Base-by-base conservation (phyloP, 92 coral and sea anemone species). In the Bergia sp. region DNA sequence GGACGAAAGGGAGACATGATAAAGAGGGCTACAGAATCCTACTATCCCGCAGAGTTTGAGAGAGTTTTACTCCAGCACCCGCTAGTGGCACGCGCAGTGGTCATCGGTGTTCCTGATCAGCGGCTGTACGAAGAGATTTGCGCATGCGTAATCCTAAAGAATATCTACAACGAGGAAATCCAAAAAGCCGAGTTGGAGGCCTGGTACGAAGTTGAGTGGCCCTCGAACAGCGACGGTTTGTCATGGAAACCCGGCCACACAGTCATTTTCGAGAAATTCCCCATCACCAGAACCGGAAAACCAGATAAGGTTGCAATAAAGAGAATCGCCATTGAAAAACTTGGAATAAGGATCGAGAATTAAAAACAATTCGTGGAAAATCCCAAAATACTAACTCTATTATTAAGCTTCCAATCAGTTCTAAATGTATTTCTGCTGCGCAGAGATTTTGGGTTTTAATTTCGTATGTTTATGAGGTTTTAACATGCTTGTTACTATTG, bases 71-170 rank as follows among this genome's bases (percentile, higher is more conserved):
- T 16, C 37, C 11, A 42, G 18, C 49, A 77, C 29, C 57, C 81
- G 9, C 55, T 37, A 12, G 81, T 77, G 18, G 81, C 81, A 15
- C 57, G 81, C 58, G 37, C 20, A 38, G 81, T 77, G 20, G 81
- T 77, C 29, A 29, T 29, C 29, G 29, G 29, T 29, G 29, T 29
- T 29, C 29, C 29, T 29, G 29, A 29, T 29, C 57, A 77, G 81
- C 81, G 81, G 37, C 81, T 77, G 44, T 77, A 42, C 42, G 81
- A 77, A 41, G 81, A 44, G 5, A 21, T 77, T 13, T 77, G 81
- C 12, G 81, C 57, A 44, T 77, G 81, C 57, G 81, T 77, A 42
- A 20, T 77, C 36, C 49, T 77, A 29, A 77, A 77, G 47, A 53
- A 77, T 0, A 53, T 58, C 20, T 10, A 77, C 37, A 4, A 37